Evolutionary conservation across 1,140 invertebrate species (phyloP).

Genomic region (Fopius arisanus): DNA sequence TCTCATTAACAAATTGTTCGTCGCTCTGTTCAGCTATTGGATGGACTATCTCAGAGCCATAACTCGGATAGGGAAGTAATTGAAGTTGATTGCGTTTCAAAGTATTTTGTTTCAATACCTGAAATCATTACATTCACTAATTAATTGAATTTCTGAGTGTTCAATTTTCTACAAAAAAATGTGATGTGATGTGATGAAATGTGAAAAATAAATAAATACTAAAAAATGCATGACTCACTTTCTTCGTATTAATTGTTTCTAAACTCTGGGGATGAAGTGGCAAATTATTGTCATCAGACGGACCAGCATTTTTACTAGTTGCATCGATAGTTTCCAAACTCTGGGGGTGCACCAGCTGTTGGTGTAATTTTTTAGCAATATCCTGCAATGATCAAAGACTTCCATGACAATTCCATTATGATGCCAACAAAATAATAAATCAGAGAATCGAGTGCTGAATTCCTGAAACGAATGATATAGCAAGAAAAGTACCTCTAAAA

Average conservation of each 20-base stretch:
- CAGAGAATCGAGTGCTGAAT: too few species aligned
- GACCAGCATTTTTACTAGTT: slow-evolving; percentile 56
- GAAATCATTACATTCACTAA: slow-evolving; percentile 26
- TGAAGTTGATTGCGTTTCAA: slow-evolving; percentile 60
- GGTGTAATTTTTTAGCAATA: slow-evolving; percentile 58
- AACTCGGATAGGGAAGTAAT: slow-evolving; percentile 71
- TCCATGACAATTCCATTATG: slow-evolving; percentile 11
- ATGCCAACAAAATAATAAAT: background rate
- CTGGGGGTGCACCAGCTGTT: slow-evolving; percentile 59
- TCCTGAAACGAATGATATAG: too few species aligned
- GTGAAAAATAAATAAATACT: too few species aligned
- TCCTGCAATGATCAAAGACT: slow-evolving; percentile 42
- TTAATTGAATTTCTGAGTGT: too few species aligned
- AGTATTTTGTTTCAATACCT: slow-evolving; percentile 61
- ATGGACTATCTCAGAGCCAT: slow-evolving; percentile 81
- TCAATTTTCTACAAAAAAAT: too few species aligned
- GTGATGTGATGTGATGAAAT: too few species aligned
- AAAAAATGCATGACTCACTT: slow-evolving; percentile 38
- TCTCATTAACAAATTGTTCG: slow-evolving; percentile 70
- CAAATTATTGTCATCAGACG: slow-evolving; percentile 62
- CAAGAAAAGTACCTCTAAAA: slow-evolving; percentile 57
- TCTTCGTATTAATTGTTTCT: slow-evolving; percentile 62
- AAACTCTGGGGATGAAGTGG: slow-evolving; percentile 62
- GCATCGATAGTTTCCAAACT: slow-evolving; percentile 62
- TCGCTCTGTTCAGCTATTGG: slow-evolving; percentile 85